Evolutionary conservation across 2,113 vertebrate genomes (phyloP).

Genomic region (Siniperca chuatsi): DNA sequence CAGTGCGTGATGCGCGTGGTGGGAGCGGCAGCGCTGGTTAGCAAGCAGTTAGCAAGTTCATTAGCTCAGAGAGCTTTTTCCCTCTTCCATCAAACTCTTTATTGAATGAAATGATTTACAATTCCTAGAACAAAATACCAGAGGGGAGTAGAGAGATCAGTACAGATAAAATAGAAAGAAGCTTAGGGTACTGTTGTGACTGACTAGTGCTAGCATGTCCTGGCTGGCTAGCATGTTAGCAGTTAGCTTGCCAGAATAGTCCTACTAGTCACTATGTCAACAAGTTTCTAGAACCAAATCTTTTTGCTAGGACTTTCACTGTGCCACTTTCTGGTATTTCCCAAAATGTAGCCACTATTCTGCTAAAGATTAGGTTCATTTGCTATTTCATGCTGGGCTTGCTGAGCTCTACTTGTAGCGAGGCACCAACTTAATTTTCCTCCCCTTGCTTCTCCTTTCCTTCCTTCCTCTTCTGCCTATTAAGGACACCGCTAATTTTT

Average conservation of each 20-base stretch:
- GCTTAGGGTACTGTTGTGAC: not conserved
- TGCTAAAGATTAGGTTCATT: not conserved
- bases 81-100: not conserved
- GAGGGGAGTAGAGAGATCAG: not conserved
- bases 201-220: not conserved
- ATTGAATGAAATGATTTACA: not conserved
- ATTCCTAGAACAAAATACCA: not conserved
- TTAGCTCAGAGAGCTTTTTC: not conserved
- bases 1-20: no score
- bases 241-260: not conserved
- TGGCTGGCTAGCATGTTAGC: not conserved
- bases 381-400: not conserved
- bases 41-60: not conserved
- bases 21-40: no score
- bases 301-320: not conserved
- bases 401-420: not conserved
- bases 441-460: not conserved
- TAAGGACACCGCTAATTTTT: conserved; percentile 40
- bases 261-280: not conserved
- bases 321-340: not conserved
- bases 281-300: not conserved
- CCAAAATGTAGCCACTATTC: not conserved
- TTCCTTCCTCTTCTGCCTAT: conserved; percentile 9
- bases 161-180: not conserved
- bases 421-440: not conserved